Evolutionary conservation across 1,140 invertebrate species (phyloP), one percentile per base, ranked within the genome.

Genomic region (Bombus confusus): DNA sequence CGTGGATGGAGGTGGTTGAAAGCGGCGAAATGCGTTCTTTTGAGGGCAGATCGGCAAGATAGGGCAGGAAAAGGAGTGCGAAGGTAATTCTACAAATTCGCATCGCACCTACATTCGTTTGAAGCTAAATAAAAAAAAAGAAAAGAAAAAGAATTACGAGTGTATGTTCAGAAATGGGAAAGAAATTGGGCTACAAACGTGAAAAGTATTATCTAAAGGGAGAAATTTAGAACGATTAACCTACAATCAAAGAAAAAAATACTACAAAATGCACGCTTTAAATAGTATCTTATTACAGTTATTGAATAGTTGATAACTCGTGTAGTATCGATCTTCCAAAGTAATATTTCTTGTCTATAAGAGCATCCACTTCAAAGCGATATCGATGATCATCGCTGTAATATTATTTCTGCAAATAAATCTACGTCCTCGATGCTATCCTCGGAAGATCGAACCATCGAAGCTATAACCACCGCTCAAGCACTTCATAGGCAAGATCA

Each of bases 1-100:
- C 66, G 41, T 80, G 68, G 52, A 25, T 41, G 41, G 43, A 25
- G 79, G 31, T 59, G 80, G 47, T 59, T 80, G 47, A 69, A 72
- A 18, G 41, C 64, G 43, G 37, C 74, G 66, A 90, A 90, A 90
- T 87, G 86, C 88, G 88, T 89, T 82, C 88, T 85, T 87, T 91
- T 88, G 79, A 91, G 72, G 68, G 74, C 66, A 68, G 74, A 76
- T 78, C 69, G 88, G 68, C 31, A 79, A 86, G 79, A 76, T 83
- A 79, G 78, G 37, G 77, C 85, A 52, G 68, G 52, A 31, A 72
- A 52, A 18, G 57, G 74, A 37, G 34, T 31, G 59, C 66, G 68
- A 66, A 52, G 83, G 85, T 52, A 77, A 72, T 80, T 85, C 76
- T 47, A 52, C 76, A 59, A 80, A 85, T 85, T 85, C 76, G 76